These are phyloP conservation scores for Nipponacmea schrenckii DNA, from an alignment of 2,888 invertebrate species.

Conservation along the genomic window DNA sequence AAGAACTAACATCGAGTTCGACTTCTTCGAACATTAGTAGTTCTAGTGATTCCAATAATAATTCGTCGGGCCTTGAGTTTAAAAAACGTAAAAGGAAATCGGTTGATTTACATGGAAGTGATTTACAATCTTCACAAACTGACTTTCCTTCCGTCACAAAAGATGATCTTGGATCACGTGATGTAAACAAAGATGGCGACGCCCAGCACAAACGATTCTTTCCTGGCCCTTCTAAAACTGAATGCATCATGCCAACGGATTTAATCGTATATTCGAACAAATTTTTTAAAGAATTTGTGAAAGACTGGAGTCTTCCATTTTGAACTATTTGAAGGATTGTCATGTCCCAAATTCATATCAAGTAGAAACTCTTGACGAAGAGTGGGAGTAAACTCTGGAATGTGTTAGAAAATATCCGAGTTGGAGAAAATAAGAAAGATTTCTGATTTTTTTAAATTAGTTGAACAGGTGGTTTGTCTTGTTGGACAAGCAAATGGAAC, in stretches of 20 bases:
- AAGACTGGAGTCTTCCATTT: background rate
- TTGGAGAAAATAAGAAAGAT: background rate
- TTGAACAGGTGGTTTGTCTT: conserved; percentile 12
- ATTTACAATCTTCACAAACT: background rate
- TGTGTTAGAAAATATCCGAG: conserved; percentile 3
- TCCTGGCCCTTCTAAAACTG: background rate
- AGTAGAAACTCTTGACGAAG: background rate
- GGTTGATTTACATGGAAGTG: background rate
- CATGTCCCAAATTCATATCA: background rate
- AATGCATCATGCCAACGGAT: background rate
- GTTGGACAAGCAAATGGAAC: conserved; percentile 15
- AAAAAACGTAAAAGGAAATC: background rate
- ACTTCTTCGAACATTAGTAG: background rate
- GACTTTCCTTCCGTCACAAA: background rate
- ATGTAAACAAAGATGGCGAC: background rate
- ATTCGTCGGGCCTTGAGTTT: background rate
- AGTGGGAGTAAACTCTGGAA: conserved; percentile 10
- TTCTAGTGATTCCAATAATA: background rate
- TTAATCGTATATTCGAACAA: background rate
- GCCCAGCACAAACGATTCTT: background rate
- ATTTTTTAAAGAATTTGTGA: background rate
- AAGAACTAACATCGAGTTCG: background rate
- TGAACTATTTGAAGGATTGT: background rate
- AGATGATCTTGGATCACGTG: background rate
- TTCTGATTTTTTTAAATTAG: background rate